Percentiles rank a stretch among this genome's conserved stretches.
phyloP scores from a whole-genome alignment of 2,797 vertebrate species.

The Cyclura pinguis region DNA sequence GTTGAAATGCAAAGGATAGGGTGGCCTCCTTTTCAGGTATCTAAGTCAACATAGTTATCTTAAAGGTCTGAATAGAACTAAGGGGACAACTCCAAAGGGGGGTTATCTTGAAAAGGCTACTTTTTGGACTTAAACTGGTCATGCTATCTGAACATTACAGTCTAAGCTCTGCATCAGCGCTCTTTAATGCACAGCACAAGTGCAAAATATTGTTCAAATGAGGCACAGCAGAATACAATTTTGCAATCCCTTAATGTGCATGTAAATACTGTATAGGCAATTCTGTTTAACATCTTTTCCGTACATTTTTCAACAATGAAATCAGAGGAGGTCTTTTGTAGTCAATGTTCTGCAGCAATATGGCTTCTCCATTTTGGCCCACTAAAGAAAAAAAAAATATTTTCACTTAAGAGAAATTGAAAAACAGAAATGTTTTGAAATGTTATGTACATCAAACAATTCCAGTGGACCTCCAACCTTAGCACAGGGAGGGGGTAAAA shows the following conservation, averaged over 20 bases:
- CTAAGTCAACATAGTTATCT: too few species aligned
- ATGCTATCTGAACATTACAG: neutral
- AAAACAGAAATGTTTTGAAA: neutral
- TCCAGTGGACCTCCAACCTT: neutral
- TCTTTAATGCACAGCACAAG: slow-evolving; percentile 12
- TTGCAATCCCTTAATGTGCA: slow-evolving; percentile 23
- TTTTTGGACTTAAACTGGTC: neutral
- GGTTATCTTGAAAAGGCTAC: too few species aligned
- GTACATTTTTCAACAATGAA: slow-evolving; percentile 32
- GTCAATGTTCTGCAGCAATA: neutral
- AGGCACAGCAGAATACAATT: neutral
- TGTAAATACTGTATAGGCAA: slow-evolving; percentile 27
- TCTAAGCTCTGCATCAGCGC: neutral
- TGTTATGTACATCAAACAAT: neutral
- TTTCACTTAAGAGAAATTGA: neutral
- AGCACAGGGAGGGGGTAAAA: slow-evolving; percentile 2
- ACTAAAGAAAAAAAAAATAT: too few species aligned
- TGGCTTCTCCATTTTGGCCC: slow-evolving; percentile 8
- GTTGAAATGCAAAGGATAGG: too few species aligned
- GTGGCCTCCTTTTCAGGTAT: too few species aligned
- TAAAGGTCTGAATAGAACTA: too few species aligned
- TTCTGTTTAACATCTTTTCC: slow-evolving; percentile 28
- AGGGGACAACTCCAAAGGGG: too few species aligned
- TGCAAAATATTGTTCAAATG: slow-evolving; percentile 3
- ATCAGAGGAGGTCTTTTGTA: neutral